Base-by-base conservation (phyloP, 2,888 invertebrate species). In the Ophion costatus region DNA sequence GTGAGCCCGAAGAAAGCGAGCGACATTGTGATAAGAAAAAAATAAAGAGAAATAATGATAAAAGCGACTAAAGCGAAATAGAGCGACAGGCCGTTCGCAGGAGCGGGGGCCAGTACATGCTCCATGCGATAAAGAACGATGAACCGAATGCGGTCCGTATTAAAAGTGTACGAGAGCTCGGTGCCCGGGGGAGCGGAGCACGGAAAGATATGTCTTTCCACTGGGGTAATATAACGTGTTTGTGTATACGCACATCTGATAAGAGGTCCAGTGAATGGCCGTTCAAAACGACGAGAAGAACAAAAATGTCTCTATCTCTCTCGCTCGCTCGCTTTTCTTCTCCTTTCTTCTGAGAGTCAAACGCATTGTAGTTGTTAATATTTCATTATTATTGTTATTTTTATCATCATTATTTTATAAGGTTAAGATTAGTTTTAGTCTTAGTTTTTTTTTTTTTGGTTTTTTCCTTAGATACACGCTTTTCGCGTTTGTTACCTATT, bases 1-100 rank as follows among this genome's bases (percentile, higher is more conserved):
- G 22, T 17, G 6, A 11, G 45, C 63, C 33, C 66, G 38, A 80
- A 73, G 73, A 80, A 73, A 80, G 22, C 71, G 38, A 86, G 79
- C 83, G 82, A 84, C 85, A 84, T 80, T 86, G 81, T 80, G 86
- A 84, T 86, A 80, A 81, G 79, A 51, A 42, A 75, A 56, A 64
- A 69, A 66, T 59, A 74, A 70, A 80, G 64, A 78, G 66, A 57
- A 80, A 56, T 29, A 84, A 61, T 38, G 78, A 81, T 71, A 74
- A 63, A 77, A 79, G 71, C 14, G 22, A 59, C 59, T 70, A 61
- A 33, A 70, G 77, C 67, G 71, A 86, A 83, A 83, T 82, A 82
- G 77, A 80, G 73, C 81, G 81, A 78, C 67, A 69, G 59, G 42
- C 42, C 24, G 61, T 64, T 29, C 42, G n/a, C 61, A 33, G 69